Evolutionary conservation across 2,113 vertebrate species (phyloP), one percentile per base, ranked within the genome.

Genomic region (Mobula birostris): DNA sequence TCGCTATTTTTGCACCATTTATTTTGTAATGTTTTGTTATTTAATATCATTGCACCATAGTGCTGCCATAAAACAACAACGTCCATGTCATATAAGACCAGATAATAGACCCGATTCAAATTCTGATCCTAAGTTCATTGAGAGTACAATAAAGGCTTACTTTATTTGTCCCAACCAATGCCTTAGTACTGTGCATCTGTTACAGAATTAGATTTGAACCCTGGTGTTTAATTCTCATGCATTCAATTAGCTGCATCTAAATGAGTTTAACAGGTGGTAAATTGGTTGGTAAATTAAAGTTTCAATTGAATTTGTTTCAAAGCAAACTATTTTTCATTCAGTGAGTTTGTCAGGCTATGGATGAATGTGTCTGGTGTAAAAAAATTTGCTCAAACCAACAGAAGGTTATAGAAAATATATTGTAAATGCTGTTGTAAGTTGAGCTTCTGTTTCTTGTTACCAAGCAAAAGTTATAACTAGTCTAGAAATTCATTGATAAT

Each of bases 181-280:
- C 85, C 63, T 63, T 63, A 61, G 27, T 15, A 63, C 90, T 72
- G 21, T 72, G 68, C 90, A 92, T 68, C 68, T 92, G 90, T 72
- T 21, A 21, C 24, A 40, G 66, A 19, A 48, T 72, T 72, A 27
- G 68, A 48, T 72, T 21, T 70, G 32, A 72, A 9, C 19, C 90
- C 32, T 92, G 36, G 32, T 48, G 36, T 92, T 92, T 92, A 92
- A 92, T 92, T 92, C 90, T 92, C 90, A 36, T 24, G 68, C 90
- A 92, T 70, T 91, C 66, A 36, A n/a, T 91, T 70, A 70, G 32
- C 66, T 70, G 66, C 7, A 91, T 40, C 88, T 70, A 40, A 91
- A 91, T 70, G 63, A 91, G 63, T 92, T 72, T 72, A 92, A 92
- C 90, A 92, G 90, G n/a, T 72, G 90, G 90, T 74, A 92, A 92